Evolutionary conservation across 2,113 vertebrate species (phyloP).

Genomic region (Potamarius usumacintae): DNA sequence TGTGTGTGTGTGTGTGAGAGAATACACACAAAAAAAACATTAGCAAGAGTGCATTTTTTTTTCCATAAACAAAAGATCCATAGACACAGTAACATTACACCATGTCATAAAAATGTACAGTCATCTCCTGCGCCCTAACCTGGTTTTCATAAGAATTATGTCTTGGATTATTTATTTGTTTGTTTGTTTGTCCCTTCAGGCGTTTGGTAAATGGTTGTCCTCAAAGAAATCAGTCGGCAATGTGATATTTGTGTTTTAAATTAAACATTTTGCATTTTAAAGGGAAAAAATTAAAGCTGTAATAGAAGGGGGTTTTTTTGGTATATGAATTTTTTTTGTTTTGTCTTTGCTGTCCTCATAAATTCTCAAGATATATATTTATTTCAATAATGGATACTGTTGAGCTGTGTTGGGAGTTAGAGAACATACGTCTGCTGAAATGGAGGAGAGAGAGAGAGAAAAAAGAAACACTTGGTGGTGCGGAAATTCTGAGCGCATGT

Average conservation of each 20-base stretch:
- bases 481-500: constrained; percentile 48
- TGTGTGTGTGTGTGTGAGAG: too few species aligned
- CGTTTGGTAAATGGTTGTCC: not conserved
- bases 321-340: not conserved
- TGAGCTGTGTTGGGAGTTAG: not conserved
- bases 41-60: too few species aligned
- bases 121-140: too few species aligned
- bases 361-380: not conserved
- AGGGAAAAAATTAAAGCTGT: not conserved
- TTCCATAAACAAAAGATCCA: too few species aligned
- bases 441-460: not conserved
- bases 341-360: not conserved
- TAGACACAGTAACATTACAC: too few species aligned
- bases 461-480: not conserved
- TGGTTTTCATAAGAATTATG: too few species aligned
- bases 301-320: not conserved
- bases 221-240: not conserved
- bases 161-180: too few species aligned
- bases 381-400: not conserved
- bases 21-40: too few species aligned
- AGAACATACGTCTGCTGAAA: not conserved
- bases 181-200: too few species aligned
- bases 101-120: too few species aligned
- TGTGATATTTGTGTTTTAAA: not conserved
- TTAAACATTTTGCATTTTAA: not conserved